Conservation (phyloP, 2,797 vertebrate species). For the Oceanodroma leucorhoa region DNA sequence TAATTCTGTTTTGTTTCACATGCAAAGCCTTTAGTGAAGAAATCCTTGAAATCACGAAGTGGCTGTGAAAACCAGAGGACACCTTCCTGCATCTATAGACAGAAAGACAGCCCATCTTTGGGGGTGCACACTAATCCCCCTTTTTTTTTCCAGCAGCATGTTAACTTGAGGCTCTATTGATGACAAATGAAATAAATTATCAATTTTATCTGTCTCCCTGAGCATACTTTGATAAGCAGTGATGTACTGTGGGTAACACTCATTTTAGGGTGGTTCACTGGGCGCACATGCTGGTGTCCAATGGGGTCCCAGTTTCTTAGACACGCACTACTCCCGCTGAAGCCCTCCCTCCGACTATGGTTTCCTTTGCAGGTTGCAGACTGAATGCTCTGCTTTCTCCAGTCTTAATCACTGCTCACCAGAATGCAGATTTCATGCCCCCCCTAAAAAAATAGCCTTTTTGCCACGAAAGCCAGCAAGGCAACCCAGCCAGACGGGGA, state of each 20-base stretch:
- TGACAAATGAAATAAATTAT: background rate
- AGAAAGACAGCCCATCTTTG: background rate
- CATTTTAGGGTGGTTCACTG: background rate
- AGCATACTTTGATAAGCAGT: background rate
- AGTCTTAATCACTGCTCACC: background rate
- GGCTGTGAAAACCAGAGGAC: background rate
- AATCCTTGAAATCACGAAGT: background rate
- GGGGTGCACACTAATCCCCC: background rate
- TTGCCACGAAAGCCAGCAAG: background rate
- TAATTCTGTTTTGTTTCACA: background rate
- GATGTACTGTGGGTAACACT: background rate
- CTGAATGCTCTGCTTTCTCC: background rate
- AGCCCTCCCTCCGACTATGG: background rate
- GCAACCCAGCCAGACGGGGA: background rate
- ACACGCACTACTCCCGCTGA: accelerated
- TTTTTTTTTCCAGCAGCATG: background rate
- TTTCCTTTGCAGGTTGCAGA: background rate
- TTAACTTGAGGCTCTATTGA: background rate
- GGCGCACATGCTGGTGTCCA: accelerated
- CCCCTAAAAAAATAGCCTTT: background rate
- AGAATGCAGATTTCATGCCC: background rate
- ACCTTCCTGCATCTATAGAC: background rate
- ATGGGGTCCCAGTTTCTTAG: background rate
- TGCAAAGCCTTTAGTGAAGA: background rate
- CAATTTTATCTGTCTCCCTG: background rate